Evolutionary conservation across 2,113 vertebrate species (phyloP).

Genomic region (Larimichthys polyactis): DNA sequence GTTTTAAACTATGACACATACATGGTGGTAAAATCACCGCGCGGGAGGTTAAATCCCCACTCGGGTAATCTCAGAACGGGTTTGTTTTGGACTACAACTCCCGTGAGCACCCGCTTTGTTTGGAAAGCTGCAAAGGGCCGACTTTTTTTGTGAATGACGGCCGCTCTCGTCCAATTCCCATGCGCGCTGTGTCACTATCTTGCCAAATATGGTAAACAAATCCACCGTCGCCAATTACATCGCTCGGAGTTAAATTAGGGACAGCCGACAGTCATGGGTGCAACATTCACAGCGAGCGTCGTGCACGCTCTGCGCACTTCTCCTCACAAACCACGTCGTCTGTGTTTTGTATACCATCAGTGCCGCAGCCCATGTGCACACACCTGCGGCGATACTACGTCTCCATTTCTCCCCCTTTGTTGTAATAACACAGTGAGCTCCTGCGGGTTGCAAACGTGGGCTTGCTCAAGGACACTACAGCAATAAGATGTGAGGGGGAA

Average conservation of each 20-base stretch:
- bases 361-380: conserved; percentile 29
- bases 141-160: conserved; percentile 87
- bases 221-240: conserved; percentile 85
- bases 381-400: conserved; percentile 22
- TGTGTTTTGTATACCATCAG: not conserved
- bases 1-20: accelerated
- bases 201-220: conserved; percentile 96
- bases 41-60: accelerated
- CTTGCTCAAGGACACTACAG: conserved; percentile 30
- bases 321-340: not conserved
- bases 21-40: accelerated
- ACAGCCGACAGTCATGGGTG: conserved; percentile 41
- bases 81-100: conserved; percentile 86
- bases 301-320: conserved; percentile 38
- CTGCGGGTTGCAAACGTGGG: no score
- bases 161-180: conserved; percentile 81
- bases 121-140: conserved; percentile 79
- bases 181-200: conserved; percentile 83
- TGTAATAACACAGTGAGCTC: not conserved
- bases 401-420: conserved; percentile 1
- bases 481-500: not conserved
- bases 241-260: conserved; percentile 68
- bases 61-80: not conserved
- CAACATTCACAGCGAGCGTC: conserved; percentile 29
- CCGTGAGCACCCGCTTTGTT: conserved; percentile 88